phyloP scores from a whole-genome alignment of 2,113 vertebrate genomes.

The Acrocephalus kingi region DNA sequence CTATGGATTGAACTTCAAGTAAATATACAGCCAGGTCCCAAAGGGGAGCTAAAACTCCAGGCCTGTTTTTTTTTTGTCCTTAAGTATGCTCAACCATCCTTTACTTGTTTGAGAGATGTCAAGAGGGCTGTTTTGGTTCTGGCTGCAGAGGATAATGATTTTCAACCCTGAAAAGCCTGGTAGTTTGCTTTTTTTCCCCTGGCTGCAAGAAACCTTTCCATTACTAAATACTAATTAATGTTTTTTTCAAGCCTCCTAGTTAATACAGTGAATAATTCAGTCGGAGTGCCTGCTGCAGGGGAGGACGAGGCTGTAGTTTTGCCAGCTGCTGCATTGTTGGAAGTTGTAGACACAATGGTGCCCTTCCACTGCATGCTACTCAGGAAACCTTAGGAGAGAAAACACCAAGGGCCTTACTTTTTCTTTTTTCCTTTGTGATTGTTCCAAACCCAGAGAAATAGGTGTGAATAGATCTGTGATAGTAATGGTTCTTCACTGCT shows the following conservation, averaged over 20 bases:
- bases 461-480: not conserved
- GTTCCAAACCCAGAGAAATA: not conserved
- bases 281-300: not conserved
- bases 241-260: not conserved
- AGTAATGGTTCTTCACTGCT: not conserved
- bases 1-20: not conserved
- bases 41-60: not conserved
- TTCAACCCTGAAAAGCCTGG: not conserved
- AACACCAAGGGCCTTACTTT: not conserved
- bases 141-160: not conserved
- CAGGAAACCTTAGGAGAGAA: not conserved
- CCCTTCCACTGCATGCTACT: not conserved
- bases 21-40: not conserved
- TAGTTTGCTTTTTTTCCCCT: not conserved
- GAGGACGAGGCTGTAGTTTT: not conserved
- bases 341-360: not conserved
- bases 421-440: not conserved
- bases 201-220: not conserved
- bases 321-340: not conserved
- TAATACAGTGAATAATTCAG: not conserved
- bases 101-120: not conserved
- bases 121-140: not conserved
- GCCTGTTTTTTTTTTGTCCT: not conserved
- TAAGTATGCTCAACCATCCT: not conserved
- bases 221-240: not conserved